Evolutionary conservation across 2,888 invertebrate species (phyloP), one percentile per base, ranked within the genome.

Genomic region (Parnassius glacialis): DNA sequence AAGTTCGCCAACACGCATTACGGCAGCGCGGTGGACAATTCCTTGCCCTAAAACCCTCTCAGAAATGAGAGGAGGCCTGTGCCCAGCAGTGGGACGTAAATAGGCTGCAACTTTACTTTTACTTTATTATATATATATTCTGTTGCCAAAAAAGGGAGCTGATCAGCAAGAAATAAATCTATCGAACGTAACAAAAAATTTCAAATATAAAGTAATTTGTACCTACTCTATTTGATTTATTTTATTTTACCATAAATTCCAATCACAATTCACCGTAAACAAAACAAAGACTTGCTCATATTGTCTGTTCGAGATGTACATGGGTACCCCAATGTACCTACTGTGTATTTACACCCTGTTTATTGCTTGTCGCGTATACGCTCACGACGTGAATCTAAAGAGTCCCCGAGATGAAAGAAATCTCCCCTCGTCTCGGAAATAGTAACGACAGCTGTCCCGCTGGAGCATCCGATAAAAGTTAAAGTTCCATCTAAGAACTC

Each of bases 361-460:
- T 68, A 69, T 70, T 68, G 66, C 63, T 44, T 59, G 65, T 69
- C 63, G 62, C 63, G 61, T 64, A 65, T 64, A 64, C 64, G 62
- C 61, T 67, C 65, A 71, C 67, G 67, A 70, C 68, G 68, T 41
- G 16, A 56, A 50, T 61, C 70, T 65, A 69, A 74, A 75, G 71
- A 72, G 72, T 72, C 73, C 16, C 13, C 51, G 50, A 45, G 44
- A 72, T 75, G 71, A 71, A 76, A 81, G 74, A 75, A 76, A 76
- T 79, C 79, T 79, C 83, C 83, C 84, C 78, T 77, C 78, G 74
- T 75, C 76, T 81, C 84, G 76, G 81, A 90, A 89, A 89, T 89
- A 87, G 84, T 34, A 81, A 75, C 84, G 86, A 90, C 90, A 88
- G 88, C 89, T 88, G 84, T 72, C 83, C 75, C 74, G 73, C 71